A percentile compares a stretch with the other conserved stretches of the same genome.
These are phyloP conservation scores for Nycteola revayana DNA, from an alignment of 2,888 invertebrate genomes.

Conservation along the genomic window DNA sequence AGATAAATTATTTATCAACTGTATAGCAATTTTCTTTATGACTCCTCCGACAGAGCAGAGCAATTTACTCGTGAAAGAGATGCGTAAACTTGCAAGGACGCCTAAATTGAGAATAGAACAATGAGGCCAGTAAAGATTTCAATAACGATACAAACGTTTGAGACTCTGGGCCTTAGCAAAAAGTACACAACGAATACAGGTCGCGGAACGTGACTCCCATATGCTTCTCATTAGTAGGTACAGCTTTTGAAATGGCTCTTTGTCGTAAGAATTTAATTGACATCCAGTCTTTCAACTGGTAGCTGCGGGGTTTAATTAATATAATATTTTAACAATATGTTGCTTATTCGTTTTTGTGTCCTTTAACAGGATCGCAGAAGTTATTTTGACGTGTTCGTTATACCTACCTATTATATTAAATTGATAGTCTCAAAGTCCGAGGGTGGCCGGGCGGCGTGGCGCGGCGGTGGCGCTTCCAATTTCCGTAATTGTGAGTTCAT, in stretches of 20 bases:
- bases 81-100: constrained; percentile 80
- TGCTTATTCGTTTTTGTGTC: constrained; percentile 34
- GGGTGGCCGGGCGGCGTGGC: constrained; percentile 19
- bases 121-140: constrained; percentile 69
- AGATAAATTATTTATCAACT: constrained; percentile 83
- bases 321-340: constrained; percentile 46
- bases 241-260: constrained; percentile 54
- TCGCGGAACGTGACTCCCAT: constrained; percentile 39
- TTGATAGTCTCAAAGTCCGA: constrained; percentile 23
- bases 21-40: constrained; percentile 83
- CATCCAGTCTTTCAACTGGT: constrained; percentile 45
- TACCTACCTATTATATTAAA: constrained; percentile 19
- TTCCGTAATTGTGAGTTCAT: constrained; percentile 78
- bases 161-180: constrained; percentile 17
- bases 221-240: constrained; percentile 59
- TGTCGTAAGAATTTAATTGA: constrained; percentile 61
- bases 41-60: constrained; percentile 80
- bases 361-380: constrained; percentile 29
- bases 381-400: constrained; percentile 27
- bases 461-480: constrained; percentile 56
- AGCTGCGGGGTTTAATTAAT: constrained; percentile 52
- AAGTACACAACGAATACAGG: constrained; percentile 30
- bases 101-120: constrained; percentile 73
- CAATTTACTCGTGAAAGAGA: constrained; percentile 80
- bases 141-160: constrained; percentile 50